These are phyloP conservation scores for Haliaeetus leucogaster DNA, from an alignment of 2,113 vertebrate genomes.

Conservation along the genomic window DNA sequence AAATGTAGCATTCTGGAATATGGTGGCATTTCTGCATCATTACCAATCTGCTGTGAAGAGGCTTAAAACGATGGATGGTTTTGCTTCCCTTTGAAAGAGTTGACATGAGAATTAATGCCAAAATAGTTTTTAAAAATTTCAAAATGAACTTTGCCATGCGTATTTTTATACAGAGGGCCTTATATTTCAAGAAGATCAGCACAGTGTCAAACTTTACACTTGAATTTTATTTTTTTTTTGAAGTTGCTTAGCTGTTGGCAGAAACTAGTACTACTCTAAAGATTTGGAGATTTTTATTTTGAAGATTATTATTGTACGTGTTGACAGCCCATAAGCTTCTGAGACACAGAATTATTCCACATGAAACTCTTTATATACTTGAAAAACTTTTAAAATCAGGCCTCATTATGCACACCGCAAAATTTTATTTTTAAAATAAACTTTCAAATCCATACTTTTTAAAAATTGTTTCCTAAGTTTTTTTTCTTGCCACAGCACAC, in stretches of 20 bases:
- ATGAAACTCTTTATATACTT: background rate
- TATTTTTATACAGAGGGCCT: background rate
- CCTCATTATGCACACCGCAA: background rate
- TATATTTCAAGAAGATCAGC: background rate
- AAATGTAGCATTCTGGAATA: background rate
- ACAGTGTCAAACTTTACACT: background rate
- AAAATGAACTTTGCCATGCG: background rate
- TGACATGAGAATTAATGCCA: background rate
- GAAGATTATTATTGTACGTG: background rate
- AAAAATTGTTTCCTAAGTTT: constrained; percentile 73
- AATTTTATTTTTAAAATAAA: background rate
- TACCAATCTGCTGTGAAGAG: background rate
- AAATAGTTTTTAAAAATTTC: background rate
- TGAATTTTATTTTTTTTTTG: background rate
- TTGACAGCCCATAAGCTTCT: background rate
- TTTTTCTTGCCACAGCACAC: constrained; percentile 86
- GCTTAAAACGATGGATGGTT: background rate
- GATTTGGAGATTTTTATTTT: background rate
- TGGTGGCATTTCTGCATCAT: constrained; percentile 58
- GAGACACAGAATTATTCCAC: background rate
- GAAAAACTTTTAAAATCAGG: background rate
- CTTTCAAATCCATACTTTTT: background rate
- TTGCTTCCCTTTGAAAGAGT: background rate
- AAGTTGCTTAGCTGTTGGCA: background rate
- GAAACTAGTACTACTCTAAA: background rate